phyloP scores from a whole-genome alignment of 2,113 vertebrate genomes.

The Donacobius atricapilla region DNA sequence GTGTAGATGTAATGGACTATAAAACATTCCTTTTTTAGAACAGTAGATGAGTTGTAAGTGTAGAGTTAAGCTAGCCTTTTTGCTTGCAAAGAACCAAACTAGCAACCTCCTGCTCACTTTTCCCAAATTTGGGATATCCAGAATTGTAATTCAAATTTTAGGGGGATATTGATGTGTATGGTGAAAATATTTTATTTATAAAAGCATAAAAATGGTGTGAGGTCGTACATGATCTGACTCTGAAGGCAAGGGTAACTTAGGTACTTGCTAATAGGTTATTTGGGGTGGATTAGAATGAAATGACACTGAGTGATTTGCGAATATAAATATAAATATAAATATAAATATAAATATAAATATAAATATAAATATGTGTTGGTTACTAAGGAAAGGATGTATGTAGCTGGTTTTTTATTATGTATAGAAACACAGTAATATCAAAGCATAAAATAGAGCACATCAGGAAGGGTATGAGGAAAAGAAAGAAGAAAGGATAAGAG shows the following conservation, averaged over 20 bases:
- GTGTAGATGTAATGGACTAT: background rate
- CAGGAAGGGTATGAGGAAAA: background rate
- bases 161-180: fast-evolving
- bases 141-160: background rate
- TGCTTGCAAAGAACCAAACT: background rate
- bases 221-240: background rate
- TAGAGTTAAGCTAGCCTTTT: background rate
- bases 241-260: background rate
- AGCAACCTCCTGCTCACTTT: background rate
- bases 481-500: background rate
- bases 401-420: background rate
- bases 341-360: no score
- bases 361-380: background rate
- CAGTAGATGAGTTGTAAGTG: background rate
- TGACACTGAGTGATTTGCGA: no score
- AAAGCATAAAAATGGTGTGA: background rate
- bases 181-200: background rate
- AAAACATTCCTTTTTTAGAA: background rate
- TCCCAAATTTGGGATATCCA: background rate
- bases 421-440: background rate
- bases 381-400: background rate
- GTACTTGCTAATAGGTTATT: background rate
- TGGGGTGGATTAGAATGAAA: background rate
- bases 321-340: background rate
- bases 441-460: background rate